phyloP scores from a whole-genome alignment of 2,888 invertebrate genomes.

The Laothoe populi region DNA sequence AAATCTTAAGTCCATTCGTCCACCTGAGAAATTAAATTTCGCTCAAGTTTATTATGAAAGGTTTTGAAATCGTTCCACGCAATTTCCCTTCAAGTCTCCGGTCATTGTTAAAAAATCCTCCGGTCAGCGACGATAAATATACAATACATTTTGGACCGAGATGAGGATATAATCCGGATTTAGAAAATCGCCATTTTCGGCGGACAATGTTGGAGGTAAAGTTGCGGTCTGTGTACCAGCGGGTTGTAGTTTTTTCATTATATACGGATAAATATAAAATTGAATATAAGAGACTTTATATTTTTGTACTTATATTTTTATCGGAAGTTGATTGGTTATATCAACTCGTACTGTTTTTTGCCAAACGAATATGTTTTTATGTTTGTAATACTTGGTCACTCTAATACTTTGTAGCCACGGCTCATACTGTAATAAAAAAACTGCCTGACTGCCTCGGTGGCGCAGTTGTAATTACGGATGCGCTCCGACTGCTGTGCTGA shows the following conservation, averaged over 20 bases:
- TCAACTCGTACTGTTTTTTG: too few relatives aligned
- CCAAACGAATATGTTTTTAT: background rate
- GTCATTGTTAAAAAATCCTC: conserved; percentile 71
- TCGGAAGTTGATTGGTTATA: too few relatives aligned
- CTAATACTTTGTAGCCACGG: background rate
- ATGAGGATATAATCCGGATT: conserved; percentile 77
- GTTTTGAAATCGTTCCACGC: conserved; percentile 48
- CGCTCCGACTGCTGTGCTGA: too few relatives aligned
- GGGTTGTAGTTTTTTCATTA: conserved; percentile 28
- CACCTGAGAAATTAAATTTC: conserved; percentile 52
- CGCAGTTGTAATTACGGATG: too few relatives aligned
- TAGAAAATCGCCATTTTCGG: conserved; percentile 59
- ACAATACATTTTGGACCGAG: conserved; percentile 68
- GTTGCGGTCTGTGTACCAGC: conserved; percentile 44
- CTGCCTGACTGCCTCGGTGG: too few relatives aligned
- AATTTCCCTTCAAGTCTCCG: conserved; percentile 56
- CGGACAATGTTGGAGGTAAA: conserved; percentile 38
- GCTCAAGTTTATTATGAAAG: conserved; percentile 57
- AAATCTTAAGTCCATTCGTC: conserved; percentile 30
- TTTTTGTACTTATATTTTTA: too few relatives aligned
- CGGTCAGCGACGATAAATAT: conserved; percentile 77
- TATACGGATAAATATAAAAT: background rate
- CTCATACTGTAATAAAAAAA: too few relatives aligned
- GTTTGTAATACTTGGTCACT: background rate
- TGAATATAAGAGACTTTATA: too few relatives aligned